Evolutionary conservation across 2,797 vertebrate genomes (phyloP), one percentile per base, ranked within the genome.

Genomic region (Myotis planiceps): DNA sequence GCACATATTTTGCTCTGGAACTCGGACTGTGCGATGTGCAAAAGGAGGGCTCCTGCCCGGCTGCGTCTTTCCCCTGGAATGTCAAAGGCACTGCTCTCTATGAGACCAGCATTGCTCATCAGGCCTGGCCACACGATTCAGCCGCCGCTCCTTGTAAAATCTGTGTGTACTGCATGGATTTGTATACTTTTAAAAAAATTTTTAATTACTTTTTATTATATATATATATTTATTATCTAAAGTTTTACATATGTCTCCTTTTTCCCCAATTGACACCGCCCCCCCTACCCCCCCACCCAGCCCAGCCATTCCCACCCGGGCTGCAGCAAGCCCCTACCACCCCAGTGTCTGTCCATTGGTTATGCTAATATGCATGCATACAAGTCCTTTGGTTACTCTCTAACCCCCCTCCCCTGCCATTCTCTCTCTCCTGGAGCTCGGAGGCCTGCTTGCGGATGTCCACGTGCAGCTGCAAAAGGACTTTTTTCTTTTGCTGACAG

Each of bases 401-500:
- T 60, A 14, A 60, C 27, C 5, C 13, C 10, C 5, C 27, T 60
- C 58, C 58, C 27, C 27, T 60, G 25, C 27, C 58, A 29, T 60
- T 89, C 79, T 42, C 0, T 9, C 69, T 95, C 90, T 85, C 74
- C 68, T 79, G 83, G 34, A 81, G 69, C 0, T 21, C 15, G 32
- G 39, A 63, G 92, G 88, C 37, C 72, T 29, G 83, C 74, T 23
- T 96, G 96, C 90, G 93, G 95, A 97, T 95, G 71, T 92, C 0
- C 0, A 14, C 63, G 58, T 8, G 65, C 55, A n/a, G 29, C 74
- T 81, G 91, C 60, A 58, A 78, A 95, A 95, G 72, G 80, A 66
- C 96, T 95, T 97, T 96, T 88, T 83, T 90, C 94, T 88, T 25
- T 47, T 69, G 69, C 96, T 84, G 95, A 96, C 65, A 6, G 14